Evolutionary conservation across 92 coral and sea anemone species (phyloP), one percentile per base, ranked within the genome.

Genomic region (Phenganax subtilis): DNA sequence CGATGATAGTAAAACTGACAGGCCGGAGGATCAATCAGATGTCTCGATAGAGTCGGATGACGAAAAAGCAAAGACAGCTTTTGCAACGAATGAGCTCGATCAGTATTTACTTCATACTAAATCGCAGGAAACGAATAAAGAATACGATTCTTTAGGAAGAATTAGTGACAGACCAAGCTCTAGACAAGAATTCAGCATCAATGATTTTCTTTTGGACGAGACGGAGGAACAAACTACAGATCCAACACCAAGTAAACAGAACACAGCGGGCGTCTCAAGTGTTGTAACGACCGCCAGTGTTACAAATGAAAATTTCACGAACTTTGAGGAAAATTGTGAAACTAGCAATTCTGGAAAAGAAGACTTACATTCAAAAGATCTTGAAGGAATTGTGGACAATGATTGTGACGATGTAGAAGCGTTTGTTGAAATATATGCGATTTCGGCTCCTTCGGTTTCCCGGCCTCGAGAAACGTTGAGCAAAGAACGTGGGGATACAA

Each of bases 121-220:
- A 37, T 37, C 47, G 3, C 17, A 64, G 73, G 70, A 64, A 64
- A 64, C 8, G 10, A 68, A 28, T 68, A 68, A 68, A n/a, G 73
- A 68, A 68, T 37, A 10, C 7, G 73, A 68, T 27, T 30, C 73
- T 28, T 68, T 68, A 68, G 73, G 54, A 8, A 68, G 54, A 6
- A 30, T 12, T 17, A 10, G 9, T 3, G 67, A 76, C 44, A 12
- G 28, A 25, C 7, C 56, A 15, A 31, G 27, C 15, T n/a, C 81
- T 15, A 76, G 55, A 58, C 64, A 29, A 27, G 70, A 59, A 9
- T 76, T 76, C 30, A 58, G 81, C 30, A 55, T 69, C 30, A 76
- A 8, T 59, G 81, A 76, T 76, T 76, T 76, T 60, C 81, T 57
- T 6, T 52, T 76, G 52, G 69, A 76, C 53, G 55, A 76, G 11